Evolutionary conservation across 2,888 invertebrate genomes (phyloP).

Genomic region (Pediacus dermestoides): DNA sequence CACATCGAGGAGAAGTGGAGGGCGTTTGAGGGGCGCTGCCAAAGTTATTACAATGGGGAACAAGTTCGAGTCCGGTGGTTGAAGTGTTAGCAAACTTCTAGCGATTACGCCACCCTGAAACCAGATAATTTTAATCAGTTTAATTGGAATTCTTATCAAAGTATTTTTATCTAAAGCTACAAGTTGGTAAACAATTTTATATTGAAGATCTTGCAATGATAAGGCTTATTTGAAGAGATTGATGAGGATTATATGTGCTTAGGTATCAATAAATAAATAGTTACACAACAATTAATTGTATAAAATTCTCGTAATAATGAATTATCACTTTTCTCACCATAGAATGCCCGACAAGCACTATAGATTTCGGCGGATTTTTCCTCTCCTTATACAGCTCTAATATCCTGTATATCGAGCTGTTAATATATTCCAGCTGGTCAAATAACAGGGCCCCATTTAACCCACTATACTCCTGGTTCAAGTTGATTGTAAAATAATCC

Average conservation of each 20-base stretch:
- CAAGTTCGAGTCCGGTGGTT: conserved; percentile 60
- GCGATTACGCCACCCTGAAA: conserved; percentile 47
- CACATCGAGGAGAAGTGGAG: conserved; percentile 70
- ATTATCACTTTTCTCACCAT: conserved; percentile 63
- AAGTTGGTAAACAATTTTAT: too few species aligned
- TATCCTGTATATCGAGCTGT: conserved; percentile 67
- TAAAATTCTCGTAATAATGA: conserved; percentile 1
- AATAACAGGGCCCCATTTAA: conserved; percentile 79
- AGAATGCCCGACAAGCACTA: conserved; percentile 91
- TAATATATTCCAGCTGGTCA: conserved; percentile 72
- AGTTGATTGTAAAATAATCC: conserved; percentile 88
- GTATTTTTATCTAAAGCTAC: too few species aligned
- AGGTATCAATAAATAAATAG: too few species aligned
- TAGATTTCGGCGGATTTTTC: conserved; percentile 51
- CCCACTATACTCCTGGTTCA: conserved; percentile 86
- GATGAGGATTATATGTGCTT: too few species aligned
- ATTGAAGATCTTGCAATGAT: too few species aligned
- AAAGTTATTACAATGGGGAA: conserved; percentile 72
- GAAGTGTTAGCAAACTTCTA: conserved; percentile 37
- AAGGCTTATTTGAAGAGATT: too few species aligned
- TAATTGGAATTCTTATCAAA: too few species aligned
- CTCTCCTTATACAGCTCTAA: conserved; percentile 63
- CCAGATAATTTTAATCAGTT: too few species aligned
- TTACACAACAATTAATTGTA: too few species aligned
- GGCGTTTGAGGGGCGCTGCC: conserved; percentile 77